Evolutionary conservation across 2,797 vertebrate genomes (phyloP), one percentile per base, ranked within the genome.

Genomic region (Phrynocephalus guinanensis): DNA sequence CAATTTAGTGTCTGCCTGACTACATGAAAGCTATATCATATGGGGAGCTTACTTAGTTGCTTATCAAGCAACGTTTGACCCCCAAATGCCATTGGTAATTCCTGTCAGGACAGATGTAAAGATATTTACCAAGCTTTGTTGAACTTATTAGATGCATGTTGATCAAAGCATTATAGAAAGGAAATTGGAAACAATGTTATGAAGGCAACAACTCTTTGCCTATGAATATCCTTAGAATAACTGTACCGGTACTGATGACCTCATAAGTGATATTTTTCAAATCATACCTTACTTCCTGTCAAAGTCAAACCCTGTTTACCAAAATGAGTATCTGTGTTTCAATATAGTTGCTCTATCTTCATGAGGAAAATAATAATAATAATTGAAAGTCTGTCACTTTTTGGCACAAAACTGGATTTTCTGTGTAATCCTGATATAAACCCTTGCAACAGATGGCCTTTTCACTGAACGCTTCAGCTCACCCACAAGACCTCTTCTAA

Each of bases 1-100:
- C 67, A 84, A 63, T n/a, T 8, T 4, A 0, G 30, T 28, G 86
- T 16, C 81, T 30, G 5, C 89, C 26, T 79, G 63, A 1, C 56
- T 90, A 78, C 13, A 44, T n/a, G 30, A 85, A 1, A 90, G 33
- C 30, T 79, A 89, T n/a, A 77, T 79, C 68, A 30, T 13, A 30
- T 81, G 82, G 82, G 8, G 78, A 81, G 38, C 11, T 2, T 60
- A 91, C 92, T 5, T 79, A 73, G 88, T 89, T 78, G 1, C 86
- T 93, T 89, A 91, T 86, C 56, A 44, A 89, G 60, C 30, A 89
- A 66, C 50, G 86, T 93, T 93, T 93, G 86, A 88, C 88, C 87
- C 66, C 86, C 20, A 73, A 80, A 77, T 18, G 86, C 72, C 83
- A 87, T 77, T 72, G 90, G 71, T 91, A 68, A 16, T 48, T 90